Base-by-base conservation (phyloP, 2,888 invertebrate genomes). In the Thera obeliscata region DNA sequence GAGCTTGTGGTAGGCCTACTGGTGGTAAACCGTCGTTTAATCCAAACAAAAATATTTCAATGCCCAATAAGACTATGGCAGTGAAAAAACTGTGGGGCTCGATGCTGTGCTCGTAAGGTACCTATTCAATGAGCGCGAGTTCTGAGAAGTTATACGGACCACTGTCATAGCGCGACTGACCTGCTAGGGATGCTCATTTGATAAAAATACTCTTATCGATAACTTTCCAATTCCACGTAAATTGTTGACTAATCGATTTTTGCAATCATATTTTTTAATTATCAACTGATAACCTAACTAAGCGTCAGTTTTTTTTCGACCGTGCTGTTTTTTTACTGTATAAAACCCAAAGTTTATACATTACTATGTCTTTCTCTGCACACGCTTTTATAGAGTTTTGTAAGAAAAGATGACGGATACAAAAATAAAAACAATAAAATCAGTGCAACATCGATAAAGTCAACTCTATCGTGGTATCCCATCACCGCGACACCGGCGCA, bases 41-140 rank as follows among this genome's bases (percentile, higher is more conserved):
- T 92, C 90, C 91, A 88, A 89, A 91, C 91, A 88, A 88, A 91
- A 92, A 93, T 92, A 93, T 91, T 92, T 91, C 88, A 91, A 91
- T 90, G 90, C 81, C 87, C 88, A 92, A 91, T 90, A 91, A 91
- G 90, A 92, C 85, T 87, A 87, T 88, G 83, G 82, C 79, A 78
- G 81, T 84, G 85, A 88, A 92, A 91, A 91, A 91, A 89, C 78
- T 74, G 69, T 77, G 78, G 80, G 2, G 43, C 43, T 82, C 83
- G 83, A 83, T 80, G 81, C 84, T 80, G 81, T 80, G 86, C 87
- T 86, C 87, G 90, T 88, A 90, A 90, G 92, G 88, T 22, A 22
- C 22, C 22, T 87, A 93, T 91, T 87, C 88, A 87, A 87, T 86
- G 89, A 85, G 88, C 89, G 88, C 85, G 87, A 88, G 85, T 93